phyloP scores from a whole-genome alignment of 2,888 invertebrate species.

The Colostygia pectinataria region DNA sequence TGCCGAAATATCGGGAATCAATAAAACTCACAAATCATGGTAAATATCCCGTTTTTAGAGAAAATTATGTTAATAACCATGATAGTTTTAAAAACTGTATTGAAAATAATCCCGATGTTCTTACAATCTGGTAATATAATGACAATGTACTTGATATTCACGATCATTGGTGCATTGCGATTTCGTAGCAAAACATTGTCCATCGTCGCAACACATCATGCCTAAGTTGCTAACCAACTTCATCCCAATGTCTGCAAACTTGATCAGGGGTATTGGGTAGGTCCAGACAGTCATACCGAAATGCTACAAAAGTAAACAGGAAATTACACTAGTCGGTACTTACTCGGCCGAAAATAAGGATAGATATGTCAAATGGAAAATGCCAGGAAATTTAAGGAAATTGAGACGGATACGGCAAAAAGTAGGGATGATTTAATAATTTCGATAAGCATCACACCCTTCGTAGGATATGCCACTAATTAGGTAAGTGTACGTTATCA shows the following conservation, averaged over 20 bases:
- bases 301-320: constrained; percentile 24
- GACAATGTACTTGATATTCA: no score
- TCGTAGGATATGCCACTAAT: no score
- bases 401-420: constrained; percentile 12
- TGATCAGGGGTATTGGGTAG: constrained; percentile 54
- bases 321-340: constrained; percentile 5
- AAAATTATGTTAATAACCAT: no score
- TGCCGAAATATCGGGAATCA: no score
- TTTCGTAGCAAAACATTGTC: constrained; percentile 55
- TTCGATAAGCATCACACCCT: constrained; percentile 15
- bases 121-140: no score
- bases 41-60: no score
- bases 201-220: constrained; percentile 68
- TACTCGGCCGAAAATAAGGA: constrained; percentile 5
- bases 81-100: no score
- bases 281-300: constrained; percentile 58
- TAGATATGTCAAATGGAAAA: constrained; percentile 18
- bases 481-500: not conserved
- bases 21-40: no score
- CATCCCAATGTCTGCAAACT: constrained; percentile 60
- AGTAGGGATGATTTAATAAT: constrained; percentile 16
- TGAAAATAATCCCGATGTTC: no score
- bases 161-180: constrained; percentile 49
- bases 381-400: constrained; percentile 14
- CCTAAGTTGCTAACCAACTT: constrained; percentile 59